Evolutionary conservation across 2,888 invertebrate species (phyloP).

Genomic region (Synergus itoensis): DNA sequence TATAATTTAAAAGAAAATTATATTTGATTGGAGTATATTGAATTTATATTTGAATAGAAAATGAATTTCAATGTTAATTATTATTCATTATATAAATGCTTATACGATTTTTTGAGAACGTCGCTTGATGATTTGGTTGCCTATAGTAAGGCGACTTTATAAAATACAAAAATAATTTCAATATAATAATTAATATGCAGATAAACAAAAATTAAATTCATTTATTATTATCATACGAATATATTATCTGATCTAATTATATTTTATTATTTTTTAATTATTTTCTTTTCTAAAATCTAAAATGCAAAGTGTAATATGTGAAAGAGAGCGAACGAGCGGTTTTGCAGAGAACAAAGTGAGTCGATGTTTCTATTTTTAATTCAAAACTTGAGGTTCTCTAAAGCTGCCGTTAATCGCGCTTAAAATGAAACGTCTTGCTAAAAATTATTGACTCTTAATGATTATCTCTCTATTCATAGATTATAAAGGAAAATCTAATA

Average conservation of each 20-base stretch:
- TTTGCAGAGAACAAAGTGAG: constrained; percentile 4
- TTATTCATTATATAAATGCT: background rate
- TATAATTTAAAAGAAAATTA: no score
- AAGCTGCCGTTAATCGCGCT: background rate
- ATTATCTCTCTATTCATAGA: background rate
- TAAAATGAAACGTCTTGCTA: background rate
- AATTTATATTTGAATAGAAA: background rate
- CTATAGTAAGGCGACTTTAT: constrained; percentile 20
- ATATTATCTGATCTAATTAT: background rate
- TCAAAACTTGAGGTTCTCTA: constrained; percentile 24
- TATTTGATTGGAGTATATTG: no score
- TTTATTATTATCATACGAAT: no score
- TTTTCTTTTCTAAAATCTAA: background rate
- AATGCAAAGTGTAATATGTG: background rate
- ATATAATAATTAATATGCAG: no score
- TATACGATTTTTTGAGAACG: background rate
- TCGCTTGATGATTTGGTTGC: constrained; percentile 6
- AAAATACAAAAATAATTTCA: background rate
- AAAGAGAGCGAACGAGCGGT: background rate
- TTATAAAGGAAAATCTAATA: background rate
- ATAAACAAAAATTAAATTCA: no score
- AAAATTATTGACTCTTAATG: background rate
- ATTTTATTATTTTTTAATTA: background rate
- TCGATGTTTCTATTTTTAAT: constrained; percentile 22
- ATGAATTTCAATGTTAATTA: background rate